These are phyloP conservation scores for Nycticorax nycticorax DNA, from an alignment of 2,113 vertebrate genomes.

Conservation along the genomic window DNA sequence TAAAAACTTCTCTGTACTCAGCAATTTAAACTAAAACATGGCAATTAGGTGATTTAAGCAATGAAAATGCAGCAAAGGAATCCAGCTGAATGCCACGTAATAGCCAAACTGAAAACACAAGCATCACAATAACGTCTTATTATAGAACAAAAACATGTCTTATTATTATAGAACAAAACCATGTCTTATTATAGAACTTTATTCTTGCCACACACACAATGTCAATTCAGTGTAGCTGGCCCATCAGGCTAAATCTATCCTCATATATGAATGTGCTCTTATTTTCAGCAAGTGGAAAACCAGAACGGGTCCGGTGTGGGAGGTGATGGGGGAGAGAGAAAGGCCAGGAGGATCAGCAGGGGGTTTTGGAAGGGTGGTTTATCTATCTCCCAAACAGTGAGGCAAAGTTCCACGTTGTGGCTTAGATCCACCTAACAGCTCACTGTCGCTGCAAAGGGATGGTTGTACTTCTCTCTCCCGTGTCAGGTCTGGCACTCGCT, in stretches of 20 bases:
- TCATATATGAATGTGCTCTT: not conserved
- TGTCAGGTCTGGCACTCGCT: not conserved
- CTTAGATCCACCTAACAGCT: not conserved
- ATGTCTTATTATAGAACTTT: not conserved
- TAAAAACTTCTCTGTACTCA: not conserved
- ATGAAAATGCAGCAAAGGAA: not conserved
- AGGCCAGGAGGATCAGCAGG: not conserved
- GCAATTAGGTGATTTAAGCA: not conserved
- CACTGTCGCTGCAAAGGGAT: not conserved
- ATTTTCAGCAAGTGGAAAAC: not conserved
- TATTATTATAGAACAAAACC: not conserved
- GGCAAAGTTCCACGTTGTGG: accelerated
- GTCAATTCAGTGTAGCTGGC: not conserved
- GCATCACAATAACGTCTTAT: not conserved
- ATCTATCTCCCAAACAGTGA: not conserved
- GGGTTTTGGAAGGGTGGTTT: not conserved
- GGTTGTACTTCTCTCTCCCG: not conserved
- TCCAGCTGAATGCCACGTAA: not conserved
- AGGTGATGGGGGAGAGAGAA: not conserved
- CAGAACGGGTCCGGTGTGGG: not conserved
- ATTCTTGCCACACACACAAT: not conserved
- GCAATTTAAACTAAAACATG: not conserved
- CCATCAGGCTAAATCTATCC: not conserved
- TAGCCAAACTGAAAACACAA: not conserved
- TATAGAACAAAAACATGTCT: not conserved